phyloP scores from a whole-genome alignment of 2,888 invertebrate species.

The Tortrix viridana region DNA sequence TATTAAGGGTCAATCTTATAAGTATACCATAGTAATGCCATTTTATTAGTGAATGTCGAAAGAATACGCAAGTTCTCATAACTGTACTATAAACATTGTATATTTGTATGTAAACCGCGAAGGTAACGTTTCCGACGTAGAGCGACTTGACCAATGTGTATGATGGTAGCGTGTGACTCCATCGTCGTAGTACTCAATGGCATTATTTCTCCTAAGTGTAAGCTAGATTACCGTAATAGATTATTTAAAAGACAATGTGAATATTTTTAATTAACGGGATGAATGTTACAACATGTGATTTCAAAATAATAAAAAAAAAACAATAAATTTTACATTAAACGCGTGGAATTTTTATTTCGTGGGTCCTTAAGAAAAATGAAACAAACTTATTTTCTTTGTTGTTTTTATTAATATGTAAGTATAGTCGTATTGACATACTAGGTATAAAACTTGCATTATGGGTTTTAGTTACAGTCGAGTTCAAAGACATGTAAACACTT shows the following conservation, averaged over 20 bases:
- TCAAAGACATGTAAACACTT: no score
- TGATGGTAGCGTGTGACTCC: slow-evolving; percentile 59
- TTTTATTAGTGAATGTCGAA: slow-evolving; percentile 79
- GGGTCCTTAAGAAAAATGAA: slow-evolving; percentile 13
- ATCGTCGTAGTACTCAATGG: slow-evolving; percentile 79
- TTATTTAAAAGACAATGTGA: slow-evolving; percentile 87
- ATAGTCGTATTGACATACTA: slow-evolving; percentile 32
- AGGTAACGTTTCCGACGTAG: slow-evolving; percentile 73
- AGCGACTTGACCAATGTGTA: slow-evolving; percentile 81
- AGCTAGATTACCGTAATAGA: slow-evolving; percentile 85
- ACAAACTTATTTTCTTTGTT: slow-evolving; percentile 28
- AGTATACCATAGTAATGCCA: slow-evolving; percentile 81
- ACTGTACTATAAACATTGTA: slow-evolving; percentile 80
- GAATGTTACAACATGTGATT: slow-evolving; percentile 86
- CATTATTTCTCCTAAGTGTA: slow-evolving; percentile 82
- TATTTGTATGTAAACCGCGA: slow-evolving; percentile 80
- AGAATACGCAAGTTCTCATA: slow-evolving; percentile 74
- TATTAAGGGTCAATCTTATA: slow-evolving; percentile 73
- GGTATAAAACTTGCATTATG: slow-evolving; percentile 56
- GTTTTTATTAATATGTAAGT: slow-evolving; percentile 37
- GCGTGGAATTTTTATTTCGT: slow-evolving; percentile 39
- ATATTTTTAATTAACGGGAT: slow-evolving; percentile 87
- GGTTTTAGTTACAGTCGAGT: slow-evolving; percentile 16
- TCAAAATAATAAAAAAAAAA: slow-evolving; percentile 85
- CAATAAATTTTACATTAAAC: slow-evolving; percentile 85